A percentile compares a stretch with the other conserved stretches of the same genome.
Conservation (phyloP, 2,797 vertebrate species). For the Sparidentex hasta region DNA sequence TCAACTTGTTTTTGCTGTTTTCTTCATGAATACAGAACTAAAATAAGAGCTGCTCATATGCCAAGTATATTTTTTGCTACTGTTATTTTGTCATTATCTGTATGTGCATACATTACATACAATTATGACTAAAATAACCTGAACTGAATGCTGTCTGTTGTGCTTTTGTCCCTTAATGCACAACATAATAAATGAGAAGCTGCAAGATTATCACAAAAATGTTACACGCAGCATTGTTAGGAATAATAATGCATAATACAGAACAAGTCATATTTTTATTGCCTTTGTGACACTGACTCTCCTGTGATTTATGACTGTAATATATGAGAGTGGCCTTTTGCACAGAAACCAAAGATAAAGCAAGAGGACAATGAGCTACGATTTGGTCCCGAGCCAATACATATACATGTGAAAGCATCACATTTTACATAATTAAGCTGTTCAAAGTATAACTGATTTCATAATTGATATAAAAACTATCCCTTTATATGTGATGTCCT, state of each 20-base stretch:
- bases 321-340: neutral
- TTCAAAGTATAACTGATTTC: neutral
- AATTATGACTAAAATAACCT: too few species aligned
- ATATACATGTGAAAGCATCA: neutral
- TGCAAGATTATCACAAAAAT: neutral
- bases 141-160: neutral
- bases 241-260: conserved; percentile 1
- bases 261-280: neutral
- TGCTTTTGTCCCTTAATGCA: neutral
- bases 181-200: neutral
- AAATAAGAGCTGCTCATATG: too few species aligned
- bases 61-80: too few species aligned
- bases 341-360: neutral
- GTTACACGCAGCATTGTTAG: neutral
- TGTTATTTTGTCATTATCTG: too few species aligned
- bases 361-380: neutral
- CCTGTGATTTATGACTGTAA: conserved; percentile 25
- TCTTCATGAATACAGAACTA: too few species aligned
- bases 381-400: neutral
- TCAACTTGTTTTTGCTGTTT: too few species aligned
- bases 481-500: neutral
- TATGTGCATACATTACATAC: too few species aligned
- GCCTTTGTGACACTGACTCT: neutral
- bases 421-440: neutral
- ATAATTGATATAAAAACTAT: neutral